phyloP scores from a whole-genome alignment of 2,797 vertebrate genomes.

The Huso huso region DNA sequence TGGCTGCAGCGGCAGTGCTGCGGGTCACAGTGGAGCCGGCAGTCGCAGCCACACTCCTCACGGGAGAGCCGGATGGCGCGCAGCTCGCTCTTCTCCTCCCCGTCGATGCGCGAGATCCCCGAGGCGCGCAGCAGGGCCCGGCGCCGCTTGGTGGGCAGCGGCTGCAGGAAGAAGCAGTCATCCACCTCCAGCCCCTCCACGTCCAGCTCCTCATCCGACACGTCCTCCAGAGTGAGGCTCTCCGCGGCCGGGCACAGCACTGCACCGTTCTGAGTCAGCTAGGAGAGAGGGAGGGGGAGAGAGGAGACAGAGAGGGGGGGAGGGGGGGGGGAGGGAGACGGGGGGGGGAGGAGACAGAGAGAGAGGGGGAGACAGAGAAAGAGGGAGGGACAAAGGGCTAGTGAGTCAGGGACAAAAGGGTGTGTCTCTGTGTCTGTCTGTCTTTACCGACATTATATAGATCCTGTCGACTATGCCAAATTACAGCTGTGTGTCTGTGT shows the following conservation, averaged over 20 bases:
- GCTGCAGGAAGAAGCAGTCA: slow-evolving; percentile 91
- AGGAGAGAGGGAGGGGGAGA: slow-evolving; percentile 11
- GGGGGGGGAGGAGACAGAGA: too few species aligned
- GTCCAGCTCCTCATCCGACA: slow-evolving; percentile 87
- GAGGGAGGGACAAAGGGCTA: too few species aligned
- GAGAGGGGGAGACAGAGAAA: too few species aligned
- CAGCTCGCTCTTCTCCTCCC: slow-evolving; percentile 85
- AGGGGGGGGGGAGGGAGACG: too few species aligned
- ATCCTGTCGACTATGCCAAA: too few species aligned
- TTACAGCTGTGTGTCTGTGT: too few species aligned
- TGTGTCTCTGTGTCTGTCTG: too few species aligned
- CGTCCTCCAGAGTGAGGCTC: slow-evolving; percentile 81
- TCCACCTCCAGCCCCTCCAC: slow-evolving; percentile 86
- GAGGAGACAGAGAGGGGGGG: too few species aligned
- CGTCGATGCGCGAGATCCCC: slow-evolving; percentile 85
- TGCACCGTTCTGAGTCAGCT: slow-evolving; percentile 87
- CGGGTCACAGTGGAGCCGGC: slow-evolving; percentile 88
- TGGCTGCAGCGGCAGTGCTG: slow-evolving; percentile 90
- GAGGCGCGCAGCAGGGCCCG: slow-evolving; percentile 82
- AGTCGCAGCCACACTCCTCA: slow-evolving; percentile 90
- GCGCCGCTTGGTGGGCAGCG: slow-evolving; percentile 81
- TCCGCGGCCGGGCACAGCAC: slow-evolving; percentile 84
- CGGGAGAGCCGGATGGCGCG: slow-evolving; percentile 85
- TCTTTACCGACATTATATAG: too few species aligned
- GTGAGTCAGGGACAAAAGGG: too few species aligned